These are phyloP conservation scores for Drosophila mauritiana DNA, from an alignment of 1,140 invertebrate genomes.

Conservation along the genomic window DNA sequence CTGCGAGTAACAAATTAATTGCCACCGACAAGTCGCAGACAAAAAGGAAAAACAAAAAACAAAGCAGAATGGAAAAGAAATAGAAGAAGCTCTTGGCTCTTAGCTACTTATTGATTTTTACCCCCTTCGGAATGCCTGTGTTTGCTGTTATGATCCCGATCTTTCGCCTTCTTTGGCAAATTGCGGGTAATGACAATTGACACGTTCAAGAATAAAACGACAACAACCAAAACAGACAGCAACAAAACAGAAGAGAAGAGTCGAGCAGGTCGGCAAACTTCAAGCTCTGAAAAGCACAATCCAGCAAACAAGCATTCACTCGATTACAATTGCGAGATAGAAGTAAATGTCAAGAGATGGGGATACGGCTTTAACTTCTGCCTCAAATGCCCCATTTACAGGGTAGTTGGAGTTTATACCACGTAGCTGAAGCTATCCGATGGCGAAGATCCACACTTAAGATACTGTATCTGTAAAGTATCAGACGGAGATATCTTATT, in stretches of 20 bases:
- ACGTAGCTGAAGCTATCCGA: too few species aligned
- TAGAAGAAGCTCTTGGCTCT: conserved; percentile 46
- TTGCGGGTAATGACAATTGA: conserved; percentile 46
- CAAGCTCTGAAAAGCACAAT: conserved; percentile 71
- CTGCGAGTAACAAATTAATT: conserved; percentile 69
- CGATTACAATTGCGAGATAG: conserved; percentile 40
- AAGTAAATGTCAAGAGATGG: conserved; percentile 45
- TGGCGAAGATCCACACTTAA: neutral
- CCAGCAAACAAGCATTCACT: conserved; percentile 23
- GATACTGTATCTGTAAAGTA: too few species aligned
- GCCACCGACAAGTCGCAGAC: conserved; percentile 52
- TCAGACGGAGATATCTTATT: neutral
- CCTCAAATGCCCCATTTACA: conserved; percentile 16
- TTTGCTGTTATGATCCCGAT: conserved; percentile 23
- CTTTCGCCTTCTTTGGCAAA: conserved; percentile 18
- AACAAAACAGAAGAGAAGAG: conserved; percentile 15
- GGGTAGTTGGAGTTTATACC: neutral
- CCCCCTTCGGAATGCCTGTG: neutral
- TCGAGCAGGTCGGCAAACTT: conserved; percentile 35
- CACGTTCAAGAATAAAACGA: conserved; percentile 33
- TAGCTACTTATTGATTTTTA: conserved; percentile 68
- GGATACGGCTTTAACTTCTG: conserved; percentile 19
- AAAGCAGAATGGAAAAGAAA: conserved; percentile 40
- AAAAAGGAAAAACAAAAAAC: conserved; percentile 54
- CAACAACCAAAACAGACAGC: conserved; percentile 9